phyloP scores from a whole-genome alignment of 2,113 vertebrate genomes.

The Ornithorhynchus anatinus region DNA sequence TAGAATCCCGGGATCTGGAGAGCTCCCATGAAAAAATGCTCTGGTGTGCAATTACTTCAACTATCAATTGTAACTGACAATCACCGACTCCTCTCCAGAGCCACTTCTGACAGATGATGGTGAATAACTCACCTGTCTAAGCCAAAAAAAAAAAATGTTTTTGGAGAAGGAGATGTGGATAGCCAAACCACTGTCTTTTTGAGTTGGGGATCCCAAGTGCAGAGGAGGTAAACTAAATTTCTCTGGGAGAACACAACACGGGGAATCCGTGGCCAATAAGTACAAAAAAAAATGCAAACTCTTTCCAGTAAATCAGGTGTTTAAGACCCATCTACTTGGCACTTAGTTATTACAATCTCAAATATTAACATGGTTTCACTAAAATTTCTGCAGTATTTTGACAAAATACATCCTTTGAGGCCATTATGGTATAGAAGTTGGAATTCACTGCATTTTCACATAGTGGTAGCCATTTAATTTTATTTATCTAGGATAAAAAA shows the following conservation, averaged over 20 bases:
- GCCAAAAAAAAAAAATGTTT: conserved; percentile 34
- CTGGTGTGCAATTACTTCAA: conserved; percentile 44
- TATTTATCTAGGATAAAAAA: background rate
- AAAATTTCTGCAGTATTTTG: background rate
- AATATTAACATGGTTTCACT: background rate
- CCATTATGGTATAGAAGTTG: background rate
- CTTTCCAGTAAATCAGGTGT: too few species aligned
- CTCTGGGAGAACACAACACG: too few species aligned
- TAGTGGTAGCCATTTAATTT: background rate
- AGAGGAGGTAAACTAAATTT: too few species aligned
- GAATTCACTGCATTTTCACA: background rate
- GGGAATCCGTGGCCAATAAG: too few species aligned
- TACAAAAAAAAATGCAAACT: too few species aligned
- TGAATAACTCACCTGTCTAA: conserved; percentile 45
- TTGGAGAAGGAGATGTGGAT: conserved; percentile 3
- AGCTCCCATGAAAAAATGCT: conserved; percentile 21
- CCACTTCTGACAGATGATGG: conserved; percentile 35
- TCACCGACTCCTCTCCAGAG: conserved; percentile 28
- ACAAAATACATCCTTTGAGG: background rate
- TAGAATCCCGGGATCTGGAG: conserved; percentile 15
- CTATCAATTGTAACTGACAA: conserved; percentile 29
- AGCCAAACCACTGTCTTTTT: background rate
- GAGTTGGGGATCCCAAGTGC: background rate
- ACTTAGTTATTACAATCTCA: background rate
- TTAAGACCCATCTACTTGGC: too few species aligned